These are phyloP conservation scores for Caenorhabditis sp. DNA, from an alignment of 2,888 invertebrate genomes.

Conservation along the genomic window DNA sequence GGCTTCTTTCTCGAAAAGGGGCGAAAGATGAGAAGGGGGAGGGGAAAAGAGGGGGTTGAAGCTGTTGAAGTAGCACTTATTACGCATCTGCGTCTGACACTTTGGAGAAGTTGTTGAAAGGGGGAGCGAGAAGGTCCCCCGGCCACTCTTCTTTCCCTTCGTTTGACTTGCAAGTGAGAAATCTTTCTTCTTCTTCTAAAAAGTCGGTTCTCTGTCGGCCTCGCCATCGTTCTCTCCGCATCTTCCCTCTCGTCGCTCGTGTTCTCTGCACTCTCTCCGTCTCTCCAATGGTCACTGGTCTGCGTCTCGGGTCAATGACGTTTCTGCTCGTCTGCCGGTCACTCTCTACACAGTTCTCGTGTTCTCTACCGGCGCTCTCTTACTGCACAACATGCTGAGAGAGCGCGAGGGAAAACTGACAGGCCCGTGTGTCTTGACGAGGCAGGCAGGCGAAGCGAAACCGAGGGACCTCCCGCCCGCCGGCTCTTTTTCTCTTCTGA, in stretches of 20 bases:
- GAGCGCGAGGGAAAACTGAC: constrained; percentile 39
- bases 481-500: neutral
- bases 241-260: neutral
- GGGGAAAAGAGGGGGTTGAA: neutral
- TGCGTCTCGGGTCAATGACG: constrained; percentile 44
- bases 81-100: constrained; percentile 12
- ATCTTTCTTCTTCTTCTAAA: constrained; percentile 37
- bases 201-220: constrained; percentile 12
- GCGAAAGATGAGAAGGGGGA: constrained; percentile 2
- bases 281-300: constrained; percentile 35
- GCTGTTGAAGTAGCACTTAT: constrained; percentile 10
- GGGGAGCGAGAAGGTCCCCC: neutral
- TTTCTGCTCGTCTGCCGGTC: constrained; percentile 20
- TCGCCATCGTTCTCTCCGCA: neutral
- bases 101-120: neutral
- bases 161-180: constrained; percentile 34
- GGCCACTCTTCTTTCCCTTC: constrained; percentile 11
- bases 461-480: constrained; percentile 4
- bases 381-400: constrained; percentile 19
- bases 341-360: constrained; percentile 10
- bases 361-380: constrained; percentile 31
- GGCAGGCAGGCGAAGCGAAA: neutral
- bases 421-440: constrained; percentile 22
- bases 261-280: constrained; percentile 15
- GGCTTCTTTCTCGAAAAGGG: constrained; percentile 9